Conservation (phyloP, 2,797 vertebrate genomes). For the Sphenopsis melanotis region DNA sequence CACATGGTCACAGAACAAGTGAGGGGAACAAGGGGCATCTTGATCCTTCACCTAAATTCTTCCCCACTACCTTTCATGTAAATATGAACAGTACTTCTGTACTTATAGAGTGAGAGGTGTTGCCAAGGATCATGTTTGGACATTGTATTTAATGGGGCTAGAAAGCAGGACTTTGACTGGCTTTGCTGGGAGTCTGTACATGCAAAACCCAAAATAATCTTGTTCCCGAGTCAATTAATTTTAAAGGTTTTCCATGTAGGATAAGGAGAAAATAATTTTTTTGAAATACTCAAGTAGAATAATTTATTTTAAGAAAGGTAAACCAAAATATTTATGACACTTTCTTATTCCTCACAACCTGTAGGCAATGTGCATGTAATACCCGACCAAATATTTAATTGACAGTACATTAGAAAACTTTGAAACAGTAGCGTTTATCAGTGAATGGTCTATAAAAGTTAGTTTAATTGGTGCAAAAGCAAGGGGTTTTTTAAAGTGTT, state of each 20-base stretch:
- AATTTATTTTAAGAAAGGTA: background rate
- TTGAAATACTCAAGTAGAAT: background rate
- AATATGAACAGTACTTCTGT: background rate
- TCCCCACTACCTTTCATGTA: background rate
- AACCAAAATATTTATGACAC: background rate
- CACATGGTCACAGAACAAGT: background rate
- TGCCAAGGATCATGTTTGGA: background rate
- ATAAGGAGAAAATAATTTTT: background rate
- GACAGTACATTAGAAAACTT: background rate
- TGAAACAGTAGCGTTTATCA: background rate
- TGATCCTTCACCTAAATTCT: background rate
- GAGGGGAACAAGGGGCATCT: background rate
- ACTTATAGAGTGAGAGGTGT: rapidly evolving
- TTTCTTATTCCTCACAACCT: background rate
- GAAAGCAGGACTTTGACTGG: background rate
- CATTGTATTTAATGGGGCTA: background rate
- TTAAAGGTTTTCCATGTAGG: background rate
- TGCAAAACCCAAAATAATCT: background rate
- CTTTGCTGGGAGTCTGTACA: background rate
- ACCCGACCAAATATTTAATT: background rate
- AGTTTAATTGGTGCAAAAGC: background rate
- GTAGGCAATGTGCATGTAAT: background rate
- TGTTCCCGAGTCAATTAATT: background rate
- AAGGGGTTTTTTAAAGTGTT: background rate
- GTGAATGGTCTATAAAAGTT: background rate